Evolutionary conservation across 2,888 invertebrate genomes (phyloP).

Genomic region (Chrysodeixis includens): DNA sequence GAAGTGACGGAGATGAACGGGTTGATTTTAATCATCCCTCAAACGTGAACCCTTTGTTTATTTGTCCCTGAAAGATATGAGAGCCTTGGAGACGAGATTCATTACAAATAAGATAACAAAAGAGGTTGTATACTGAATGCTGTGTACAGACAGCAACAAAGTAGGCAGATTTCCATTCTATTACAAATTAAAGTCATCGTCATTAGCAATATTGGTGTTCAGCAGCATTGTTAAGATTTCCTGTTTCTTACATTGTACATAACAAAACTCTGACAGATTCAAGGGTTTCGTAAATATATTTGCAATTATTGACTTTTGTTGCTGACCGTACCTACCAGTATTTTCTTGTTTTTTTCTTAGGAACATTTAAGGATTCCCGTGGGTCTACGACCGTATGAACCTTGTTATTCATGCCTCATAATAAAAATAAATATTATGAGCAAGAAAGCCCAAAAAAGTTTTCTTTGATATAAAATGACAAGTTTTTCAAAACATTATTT

Average conservation of each 20-base stretch:
- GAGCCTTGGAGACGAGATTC: slow-evolving; percentile 5
- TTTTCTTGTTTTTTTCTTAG: slow-evolving; percentile 2
- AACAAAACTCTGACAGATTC: too few species aligned
- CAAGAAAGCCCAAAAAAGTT: slow-evolving; percentile 15
- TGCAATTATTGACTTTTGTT: too few species aligned
- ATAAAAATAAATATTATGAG: slow-evolving; percentile 11
- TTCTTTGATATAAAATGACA: slow-evolving; percentile 17
- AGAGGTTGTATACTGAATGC: not conserved
- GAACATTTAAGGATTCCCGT: slow-evolving; percentile 18
- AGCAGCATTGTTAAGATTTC: too few species aligned
- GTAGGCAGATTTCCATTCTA: too few species aligned
- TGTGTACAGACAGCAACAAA: too few species aligned
- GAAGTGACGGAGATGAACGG: not conserved
- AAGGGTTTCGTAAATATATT: too few species aligned
- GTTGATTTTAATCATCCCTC: slow-evolving; percentile 6
- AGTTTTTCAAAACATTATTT: slow-evolving; percentile 24
- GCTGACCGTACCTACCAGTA: not conserved
- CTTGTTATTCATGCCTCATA: slow-evolving; percentile 26
- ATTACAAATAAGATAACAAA: slow-evolving; percentile 14
- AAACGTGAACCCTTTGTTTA: not conserved
- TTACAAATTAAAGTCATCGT: too few species aligned
- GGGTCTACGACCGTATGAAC: slow-evolving; percentile 23
- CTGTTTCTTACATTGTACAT: too few species aligned
- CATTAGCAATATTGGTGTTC: too few species aligned
- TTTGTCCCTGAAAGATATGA: slow-evolving; percentile 8